phyloP scores from a whole-genome alignment of 2,113 vertebrate species.

The Gallinago paraguaiae region DNA sequence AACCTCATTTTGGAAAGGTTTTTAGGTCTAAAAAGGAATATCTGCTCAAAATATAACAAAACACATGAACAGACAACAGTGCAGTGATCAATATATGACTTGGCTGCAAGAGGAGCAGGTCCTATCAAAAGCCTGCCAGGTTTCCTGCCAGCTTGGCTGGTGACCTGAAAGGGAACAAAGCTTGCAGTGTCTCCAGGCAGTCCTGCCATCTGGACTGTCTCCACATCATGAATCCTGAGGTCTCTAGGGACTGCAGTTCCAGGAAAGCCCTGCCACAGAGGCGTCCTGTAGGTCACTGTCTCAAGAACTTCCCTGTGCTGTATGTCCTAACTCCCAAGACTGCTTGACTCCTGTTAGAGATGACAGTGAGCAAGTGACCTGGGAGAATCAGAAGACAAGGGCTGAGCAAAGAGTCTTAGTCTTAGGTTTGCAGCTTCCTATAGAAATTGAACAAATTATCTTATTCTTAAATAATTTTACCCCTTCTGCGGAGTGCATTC shows the following conservation, averaged over 20 bases:
- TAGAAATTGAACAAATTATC: neutral
- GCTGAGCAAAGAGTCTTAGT: neutral
- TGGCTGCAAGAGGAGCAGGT: neutral
- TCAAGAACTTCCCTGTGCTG: neutral
- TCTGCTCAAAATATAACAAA: neutral
- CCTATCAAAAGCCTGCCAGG: slow-evolving; percentile 3
- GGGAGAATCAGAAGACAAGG: neutral
- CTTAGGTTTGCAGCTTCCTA: neutral
- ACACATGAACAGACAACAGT: neutral
- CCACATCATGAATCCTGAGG: slow-evolving; percentile 44
- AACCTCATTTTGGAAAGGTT: neutral
- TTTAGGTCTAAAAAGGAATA: neutral
- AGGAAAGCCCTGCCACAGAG: slow-evolving; percentile 7
- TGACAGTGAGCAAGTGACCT: neutral
- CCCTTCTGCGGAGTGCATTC: neutral
- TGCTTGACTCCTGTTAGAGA: neutral
- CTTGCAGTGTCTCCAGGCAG: slow-evolving; percentile 41
- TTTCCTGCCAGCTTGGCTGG: slow-evolving; percentile 45
- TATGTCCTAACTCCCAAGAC: neutral
- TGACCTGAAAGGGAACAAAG: slow-evolving; percentile 44
- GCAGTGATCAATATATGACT: neutral
- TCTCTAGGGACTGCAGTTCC: neutral
- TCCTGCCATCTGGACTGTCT: slow-evolving; percentile 46
- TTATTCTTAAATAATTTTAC: neutral
- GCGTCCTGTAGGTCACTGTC: neutral